Percentiles rank a stretch among this genome's conserved stretches.
phyloP scores from a whole-genome alignment of 2,113 vertebrate genomes.

The Aleadryas rufinucha region DNA sequence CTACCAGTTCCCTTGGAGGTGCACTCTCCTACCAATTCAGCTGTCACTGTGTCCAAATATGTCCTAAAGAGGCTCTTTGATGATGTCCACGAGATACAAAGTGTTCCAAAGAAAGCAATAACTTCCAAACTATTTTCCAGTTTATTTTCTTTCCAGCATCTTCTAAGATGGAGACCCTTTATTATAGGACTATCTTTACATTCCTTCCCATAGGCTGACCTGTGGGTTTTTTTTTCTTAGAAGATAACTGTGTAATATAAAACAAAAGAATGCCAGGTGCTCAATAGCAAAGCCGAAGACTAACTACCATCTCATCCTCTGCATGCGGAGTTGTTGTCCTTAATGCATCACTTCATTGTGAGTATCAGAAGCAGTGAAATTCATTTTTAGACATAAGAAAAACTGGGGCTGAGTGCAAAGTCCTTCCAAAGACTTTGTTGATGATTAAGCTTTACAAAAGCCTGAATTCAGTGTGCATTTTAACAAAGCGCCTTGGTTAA shows the following conservation, averaged over 20 bases:
- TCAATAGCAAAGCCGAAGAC: background rate
- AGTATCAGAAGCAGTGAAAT: background rate
- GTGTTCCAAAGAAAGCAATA: background rate
- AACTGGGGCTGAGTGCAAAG: background rate
- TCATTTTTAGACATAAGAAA: background rate
- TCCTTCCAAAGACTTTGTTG: background rate
- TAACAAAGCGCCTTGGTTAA: background rate
- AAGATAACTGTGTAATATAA: background rate
- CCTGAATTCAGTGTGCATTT: background rate
- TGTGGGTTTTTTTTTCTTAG: background rate
- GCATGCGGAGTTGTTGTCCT: background rate
- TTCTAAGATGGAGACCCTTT: background rate
- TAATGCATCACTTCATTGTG: background rate
- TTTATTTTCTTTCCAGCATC: background rate
- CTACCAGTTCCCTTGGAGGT: background rate
- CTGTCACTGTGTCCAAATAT: background rate
- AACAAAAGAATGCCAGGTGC: background rate
- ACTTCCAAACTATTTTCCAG: background rate
- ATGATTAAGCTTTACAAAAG: background rate
- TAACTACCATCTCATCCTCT: background rate
- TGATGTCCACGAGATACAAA: background rate
- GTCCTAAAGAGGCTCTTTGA: background rate
- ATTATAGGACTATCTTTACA: background rate
- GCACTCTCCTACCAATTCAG: background rate
- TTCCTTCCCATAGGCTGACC: background rate